Evolutionary conservation across 2,888 invertebrate genomes (phyloP).

Genomic region (Cacoxenus indagator): DNA sequence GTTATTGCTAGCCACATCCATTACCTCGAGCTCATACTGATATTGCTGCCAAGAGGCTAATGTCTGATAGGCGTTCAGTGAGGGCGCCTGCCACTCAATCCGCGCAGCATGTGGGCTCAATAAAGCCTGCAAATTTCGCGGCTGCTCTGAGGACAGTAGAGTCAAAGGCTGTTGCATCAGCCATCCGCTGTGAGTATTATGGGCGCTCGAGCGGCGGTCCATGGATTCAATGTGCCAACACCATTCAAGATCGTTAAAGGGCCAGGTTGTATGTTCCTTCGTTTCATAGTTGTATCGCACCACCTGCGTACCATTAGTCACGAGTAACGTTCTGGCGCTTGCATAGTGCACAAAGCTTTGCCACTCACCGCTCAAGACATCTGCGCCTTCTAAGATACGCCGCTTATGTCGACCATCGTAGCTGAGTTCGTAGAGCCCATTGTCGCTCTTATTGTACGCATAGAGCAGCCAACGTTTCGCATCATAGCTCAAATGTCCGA

Average conservation of each 20-base stretch:
- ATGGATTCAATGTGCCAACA: slow-evolving; percentile 39
- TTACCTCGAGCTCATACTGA: slow-evolving; percentile 68
- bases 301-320: slow-evolving; percentile 45
- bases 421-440: slow-evolving; percentile 50
- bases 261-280: slow-evolving; percentile 33
- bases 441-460: slow-evolving; percentile 36
- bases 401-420: slow-evolving; percentile 49
- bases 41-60: slow-evolving; percentile 72
- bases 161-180: slow-evolving; percentile 74
- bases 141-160: slow-evolving; percentile 83
- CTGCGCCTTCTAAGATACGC: background rate
- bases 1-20: slow-evolving; percentile 65
- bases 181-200: background rate
- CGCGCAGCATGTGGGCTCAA: slow-evolving; percentile 83
- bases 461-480: slow-evolving; percentile 50
- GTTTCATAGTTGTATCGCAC: slow-evolving; percentile 35
- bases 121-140: slow-evolving; percentile 84
- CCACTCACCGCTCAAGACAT: slow-evolving; percentile 34
- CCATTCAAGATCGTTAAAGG: slow-evolving; percentile 38
- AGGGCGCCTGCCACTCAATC: slow-evolving; percentile 86
- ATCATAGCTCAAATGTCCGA: slow-evolving; percentile 45
- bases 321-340: slow-evolving; percentile 32
- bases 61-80: slow-evolving; percentile 74
- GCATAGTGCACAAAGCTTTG: slow-evolving; percentile 39
- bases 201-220: slow-evolving; percentile 24